phyloP scores from a whole-genome alignment of 2,113 vertebrate genomes.

The Phaethon lepturus region DNA sequence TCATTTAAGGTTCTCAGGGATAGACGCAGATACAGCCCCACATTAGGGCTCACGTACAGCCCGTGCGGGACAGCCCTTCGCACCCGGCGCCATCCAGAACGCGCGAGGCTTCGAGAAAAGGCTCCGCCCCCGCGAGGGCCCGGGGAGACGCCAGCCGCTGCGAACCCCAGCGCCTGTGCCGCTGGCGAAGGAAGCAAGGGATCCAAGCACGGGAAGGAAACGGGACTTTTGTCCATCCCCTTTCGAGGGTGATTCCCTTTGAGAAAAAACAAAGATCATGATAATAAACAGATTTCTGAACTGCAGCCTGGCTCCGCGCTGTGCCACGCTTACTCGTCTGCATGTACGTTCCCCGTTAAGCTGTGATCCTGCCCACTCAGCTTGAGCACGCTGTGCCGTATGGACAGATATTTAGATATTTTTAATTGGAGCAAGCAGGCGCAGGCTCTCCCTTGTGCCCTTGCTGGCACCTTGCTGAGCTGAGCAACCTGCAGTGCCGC shows the following conservation, averaged over 20 bases:
- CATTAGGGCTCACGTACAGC: background rate
- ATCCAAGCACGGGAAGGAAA: background rate
- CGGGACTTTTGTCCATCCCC: background rate
- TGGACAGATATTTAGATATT: rapidly evolving
- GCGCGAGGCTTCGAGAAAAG: background rate
- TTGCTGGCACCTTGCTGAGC: background rate
- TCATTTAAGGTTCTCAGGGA: background rate
- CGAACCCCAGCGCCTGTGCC: background rate
- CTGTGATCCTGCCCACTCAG: rapidly evolving
- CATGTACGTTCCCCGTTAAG: rapidly evolving
- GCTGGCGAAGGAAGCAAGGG: rapidly evolving
- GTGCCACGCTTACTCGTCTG: rapidly evolving
- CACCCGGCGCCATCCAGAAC: background rate
- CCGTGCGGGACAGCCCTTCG: background rate
- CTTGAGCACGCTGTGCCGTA: rapidly evolving
- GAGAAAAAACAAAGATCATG: background rate
- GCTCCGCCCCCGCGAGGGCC: background rate
- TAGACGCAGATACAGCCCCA: background rate
- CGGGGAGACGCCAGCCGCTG: background rate
- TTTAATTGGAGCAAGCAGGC: background rate
- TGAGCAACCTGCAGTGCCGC: background rate
- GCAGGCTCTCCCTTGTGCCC: background rate
- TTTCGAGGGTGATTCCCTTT: background rate
- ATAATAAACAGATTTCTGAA: background rate
- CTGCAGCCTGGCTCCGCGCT: background rate